Evolutionary conservation across 1,140 invertebrate species (phyloP).

Genomic region (Procambarus clarkii): DNA sequence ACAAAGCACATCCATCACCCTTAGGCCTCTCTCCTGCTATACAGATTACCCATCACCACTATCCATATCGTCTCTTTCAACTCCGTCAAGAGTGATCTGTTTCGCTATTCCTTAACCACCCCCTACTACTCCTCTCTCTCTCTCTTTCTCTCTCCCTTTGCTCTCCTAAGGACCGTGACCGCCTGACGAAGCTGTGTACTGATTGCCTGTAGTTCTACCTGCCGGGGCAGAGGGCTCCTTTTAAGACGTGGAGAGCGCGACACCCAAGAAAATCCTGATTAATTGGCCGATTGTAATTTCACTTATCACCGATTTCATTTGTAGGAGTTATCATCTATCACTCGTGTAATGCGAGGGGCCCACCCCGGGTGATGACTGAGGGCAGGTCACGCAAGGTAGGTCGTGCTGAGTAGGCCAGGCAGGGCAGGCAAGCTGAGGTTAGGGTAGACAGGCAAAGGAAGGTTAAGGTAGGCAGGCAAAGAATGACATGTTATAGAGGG

Average conservation of each 20-base stretch:
- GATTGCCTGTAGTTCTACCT: neutral
- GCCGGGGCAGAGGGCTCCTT: neutral
- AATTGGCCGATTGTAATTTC: slow-evolving; percentile 38
- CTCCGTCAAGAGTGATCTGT: neutral
- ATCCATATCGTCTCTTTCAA: no score
- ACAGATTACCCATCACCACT: no score
- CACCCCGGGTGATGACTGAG: neutral
- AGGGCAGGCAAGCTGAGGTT: neutral
- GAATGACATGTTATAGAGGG: no score
- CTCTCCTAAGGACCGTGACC: neutral
- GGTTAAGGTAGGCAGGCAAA: no score
- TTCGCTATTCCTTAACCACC: neutral
- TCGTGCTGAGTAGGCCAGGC: neutral
- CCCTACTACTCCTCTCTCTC: neutral
- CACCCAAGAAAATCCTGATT: slow-evolving; percentile 38
- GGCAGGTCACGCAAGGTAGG: neutral
- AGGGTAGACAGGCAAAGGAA: no score
- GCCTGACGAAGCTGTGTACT: neutral
- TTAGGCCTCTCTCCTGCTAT: neutral
- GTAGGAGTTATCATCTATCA: neutral
- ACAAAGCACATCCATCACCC: no score
- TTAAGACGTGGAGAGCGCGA: slow-evolving; percentile 11
- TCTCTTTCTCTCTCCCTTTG: neutral
- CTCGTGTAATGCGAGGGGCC: neutral
- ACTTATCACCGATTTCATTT: slow-evolving; percentile 23